Evolutionary conservation across 2,113 vertebrate species (phyloP).

Genomic region (Dasyornis broadbenti): DNA sequence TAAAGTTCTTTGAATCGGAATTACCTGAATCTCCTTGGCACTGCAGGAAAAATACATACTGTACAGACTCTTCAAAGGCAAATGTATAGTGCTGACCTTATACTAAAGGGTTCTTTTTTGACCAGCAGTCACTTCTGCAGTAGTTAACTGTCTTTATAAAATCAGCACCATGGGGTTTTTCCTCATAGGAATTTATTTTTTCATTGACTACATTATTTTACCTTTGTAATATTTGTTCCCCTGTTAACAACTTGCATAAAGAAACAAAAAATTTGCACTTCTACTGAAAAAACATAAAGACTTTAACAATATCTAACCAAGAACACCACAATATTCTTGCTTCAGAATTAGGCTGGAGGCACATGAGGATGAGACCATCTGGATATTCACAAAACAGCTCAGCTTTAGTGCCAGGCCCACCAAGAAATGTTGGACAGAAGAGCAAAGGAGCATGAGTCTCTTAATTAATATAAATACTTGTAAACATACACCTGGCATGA

Average conservation of each 20-base stretch:
- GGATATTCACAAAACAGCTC: not conserved
- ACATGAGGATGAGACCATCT: not conserved
- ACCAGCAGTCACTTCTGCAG: slow-evolving; percentile 7
- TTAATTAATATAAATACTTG: not conserved
- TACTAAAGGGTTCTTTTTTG: not conserved
- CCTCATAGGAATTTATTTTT: not conserved
- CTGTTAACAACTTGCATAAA: not conserved
- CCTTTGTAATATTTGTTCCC: not conserved
- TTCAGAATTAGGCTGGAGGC: not conserved
- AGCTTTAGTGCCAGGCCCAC: not conserved
- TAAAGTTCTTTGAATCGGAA: not conserved
- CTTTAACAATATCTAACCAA: not conserved
- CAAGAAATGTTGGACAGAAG: not conserved
- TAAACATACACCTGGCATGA: not conserved
- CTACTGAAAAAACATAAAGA: not conserved
- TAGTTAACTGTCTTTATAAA: slow-evolving; percentile 6
- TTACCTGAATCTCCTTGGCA: not conserved
- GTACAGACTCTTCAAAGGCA: not conserved
- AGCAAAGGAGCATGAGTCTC: rapidly evolving
- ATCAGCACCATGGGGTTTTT: not conserved
- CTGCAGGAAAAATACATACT: not conserved
- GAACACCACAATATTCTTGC: not conserved
- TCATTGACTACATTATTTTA: not conserved
- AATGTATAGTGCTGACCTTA: not conserved
- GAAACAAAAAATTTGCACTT: not conserved